Base-by-base conservation (phyloP, 2,797 vertebrate species). In the Pitangus sulphuratus region DNA sequence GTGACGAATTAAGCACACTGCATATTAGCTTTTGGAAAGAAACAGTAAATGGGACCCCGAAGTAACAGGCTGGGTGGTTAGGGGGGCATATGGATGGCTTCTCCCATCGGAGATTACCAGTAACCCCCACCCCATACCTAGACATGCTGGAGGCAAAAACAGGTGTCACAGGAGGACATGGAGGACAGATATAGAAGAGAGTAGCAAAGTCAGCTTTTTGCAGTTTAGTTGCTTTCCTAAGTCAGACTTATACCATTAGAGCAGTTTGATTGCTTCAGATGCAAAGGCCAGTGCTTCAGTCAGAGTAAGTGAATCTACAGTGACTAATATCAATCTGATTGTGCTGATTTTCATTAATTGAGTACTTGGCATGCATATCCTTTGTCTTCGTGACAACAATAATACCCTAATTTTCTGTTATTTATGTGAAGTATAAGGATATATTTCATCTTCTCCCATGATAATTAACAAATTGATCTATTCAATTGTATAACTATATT, bases 351-450 rank as follows among this genome's bases (percentile, higher is more conserved):
- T 70, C 48, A 40, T 85, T 83, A 85, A 48, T 45, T 80, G 71
- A 45, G 11, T 42, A 48, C 40, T 89, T 92, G 92, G 81, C 92
- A 72, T 40, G 30, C 75, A 30, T 56, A 89, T 89, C 84, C 54
- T 60, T 79, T 61, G 57, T 60, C 88, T 65, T 80, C 42, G 68
- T 19, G 87, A 77, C 48, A 44, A 62, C 87, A 79, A 62, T 26
- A 84, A n/a, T 21, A 45, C 33, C 58, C 56, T 70, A 28, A 66
- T 83, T 91, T 95, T 92, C 66, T 90, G 45, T 87, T 89, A 79
- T 72, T 94, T 95, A 87, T 4, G 1, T 65, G 21, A 40, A 51
- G 51, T n/a, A 19, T 64, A 74, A 80, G 66, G 57, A 75, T 42
- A 45, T 66, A 39, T 71, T 90, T 95, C 6, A 72, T 86, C 57